A percentile compares a stretch with the other conserved stretches of the same genome.
Conservation (phyloP, 2,888 invertebrate genomes). For the Brachypalpus laphriformis region DNA sequence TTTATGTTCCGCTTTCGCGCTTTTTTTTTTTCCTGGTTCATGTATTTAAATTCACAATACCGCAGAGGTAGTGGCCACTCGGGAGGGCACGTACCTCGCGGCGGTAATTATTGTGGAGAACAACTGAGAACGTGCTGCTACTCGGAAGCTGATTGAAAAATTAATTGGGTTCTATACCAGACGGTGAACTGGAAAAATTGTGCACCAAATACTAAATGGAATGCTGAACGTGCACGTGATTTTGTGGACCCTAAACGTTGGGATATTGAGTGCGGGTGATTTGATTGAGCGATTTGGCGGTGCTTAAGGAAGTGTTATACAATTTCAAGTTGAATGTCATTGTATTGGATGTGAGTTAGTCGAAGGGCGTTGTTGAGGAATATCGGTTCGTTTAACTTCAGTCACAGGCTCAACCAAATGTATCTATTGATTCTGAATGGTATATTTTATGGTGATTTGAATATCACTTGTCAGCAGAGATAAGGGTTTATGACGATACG, state of each 20-base stretch:
- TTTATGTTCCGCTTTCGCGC: background rate
- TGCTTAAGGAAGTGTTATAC: conserved; percentile 48
- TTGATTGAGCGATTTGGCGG: conserved; percentile 57
- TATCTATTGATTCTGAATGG: too few species aligned
- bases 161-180: conserved; percentile 72
- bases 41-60: conserved; percentile 54
- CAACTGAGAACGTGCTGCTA: conserved; percentile 66
- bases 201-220: conserved; percentile 54
- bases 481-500: too few species aligned
- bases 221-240: conserved; percentile 68
- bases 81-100: conserved; percentile 62
- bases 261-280: background rate
- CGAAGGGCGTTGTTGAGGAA: background rate
- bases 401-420: too few species aligned
- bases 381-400: background rate
- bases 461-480: too few species aligned
- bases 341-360: background rate
- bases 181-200: conserved; percentile 51
- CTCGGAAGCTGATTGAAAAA: conserved; percentile 73
- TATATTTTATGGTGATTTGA: too few species aligned
- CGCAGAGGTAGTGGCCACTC: background rate
- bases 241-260: conserved; percentile 45
- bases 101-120: conserved; percentile 70
- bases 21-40: conserved; percentile 29
- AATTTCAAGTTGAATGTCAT: conserved; percentile 28